Evolutionary conservation across 2,888 invertebrate species (phyloP).

Genomic region (Conus canariensis): DNA sequence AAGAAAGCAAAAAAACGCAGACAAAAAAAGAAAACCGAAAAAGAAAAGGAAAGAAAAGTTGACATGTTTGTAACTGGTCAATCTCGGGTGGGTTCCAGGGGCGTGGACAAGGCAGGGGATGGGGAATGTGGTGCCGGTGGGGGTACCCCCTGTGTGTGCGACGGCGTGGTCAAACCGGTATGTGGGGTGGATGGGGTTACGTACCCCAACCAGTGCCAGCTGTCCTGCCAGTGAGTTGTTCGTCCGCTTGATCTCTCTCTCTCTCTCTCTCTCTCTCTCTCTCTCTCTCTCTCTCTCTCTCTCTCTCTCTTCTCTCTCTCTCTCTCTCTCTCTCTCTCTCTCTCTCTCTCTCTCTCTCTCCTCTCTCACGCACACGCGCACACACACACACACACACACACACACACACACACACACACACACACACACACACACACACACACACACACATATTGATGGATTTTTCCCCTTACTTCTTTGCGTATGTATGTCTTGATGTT

Average conservation of each 20-base stretch:
- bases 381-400: too few species aligned
- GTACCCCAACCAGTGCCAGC: constrained; percentile 36
- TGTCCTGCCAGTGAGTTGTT: constrained; percentile 36
- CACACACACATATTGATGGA: neutral
- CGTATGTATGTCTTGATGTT: too few species aligned
- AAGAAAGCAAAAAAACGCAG: too few species aligned
- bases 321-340: neutral
- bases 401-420: too few species aligned
- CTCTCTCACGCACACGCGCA: neutral
- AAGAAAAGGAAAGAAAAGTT: too few species aligned
- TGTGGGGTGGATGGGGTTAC: constrained; percentile 43
- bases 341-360: neutral
- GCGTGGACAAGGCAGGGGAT: constrained; percentile 26
- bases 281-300: neutral
- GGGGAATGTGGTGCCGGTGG: constrained; percentile 38
- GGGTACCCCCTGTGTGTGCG: constrained; percentile 32
- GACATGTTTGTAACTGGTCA: too few species aligned
- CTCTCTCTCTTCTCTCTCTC: too few species aligned
- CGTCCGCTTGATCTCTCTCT: neutral
- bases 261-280: neutral
- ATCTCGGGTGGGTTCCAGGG: neutral
- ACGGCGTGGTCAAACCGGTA: constrained; percentile 33
- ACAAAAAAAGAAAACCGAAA: too few species aligned
- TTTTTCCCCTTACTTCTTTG: too few species aligned
- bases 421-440: too few species aligned